Evolutionary conservation across 2,797 vertebrate species (phyloP).

Genomic region (Hyperoplus immaculatus): DNA sequence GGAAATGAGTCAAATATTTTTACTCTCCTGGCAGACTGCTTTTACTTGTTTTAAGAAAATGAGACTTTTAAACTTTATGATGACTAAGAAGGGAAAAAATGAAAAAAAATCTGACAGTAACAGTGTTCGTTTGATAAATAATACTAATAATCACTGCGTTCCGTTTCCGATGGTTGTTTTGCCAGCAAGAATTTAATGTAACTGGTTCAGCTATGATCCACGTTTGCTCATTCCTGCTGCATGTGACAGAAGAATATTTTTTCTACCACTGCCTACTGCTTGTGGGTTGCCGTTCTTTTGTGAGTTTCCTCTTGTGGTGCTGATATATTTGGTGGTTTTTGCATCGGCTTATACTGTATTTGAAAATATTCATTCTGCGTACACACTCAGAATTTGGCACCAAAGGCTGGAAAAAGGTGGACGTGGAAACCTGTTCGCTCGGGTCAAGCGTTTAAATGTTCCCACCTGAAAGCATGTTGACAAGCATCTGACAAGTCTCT

Average conservation of each 20-base stretch:
- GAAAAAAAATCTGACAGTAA: too few relatives aligned
- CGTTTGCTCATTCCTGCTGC: too few relatives aligned
- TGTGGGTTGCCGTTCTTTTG: too few relatives aligned
- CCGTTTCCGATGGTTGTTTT: neutral
- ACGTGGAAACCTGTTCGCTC: constrained; percentile 42
- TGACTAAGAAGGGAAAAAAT: too few relatives aligned
- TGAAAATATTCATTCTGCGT: constrained; percentile 19
- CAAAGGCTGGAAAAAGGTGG: constrained; percentile 36
- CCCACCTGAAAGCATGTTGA: constrained; percentile 43
- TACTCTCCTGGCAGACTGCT: neutral
- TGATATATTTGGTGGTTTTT: constrained; percentile 29
- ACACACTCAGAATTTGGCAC: constrained; percentile 31
- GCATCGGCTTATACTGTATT: constrained; percentile 19
- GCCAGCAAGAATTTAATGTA: too few relatives aligned
- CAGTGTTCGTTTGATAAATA: neutral
- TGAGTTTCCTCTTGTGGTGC: neutral
- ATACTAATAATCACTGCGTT: neutral
- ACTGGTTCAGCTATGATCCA: too few relatives aligned
- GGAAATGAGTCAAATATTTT: neutral
- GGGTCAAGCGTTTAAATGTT: constrained; percentile 44
- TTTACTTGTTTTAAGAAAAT: neutral
- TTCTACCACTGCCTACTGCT: too few relatives aligned
- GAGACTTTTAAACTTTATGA: too few relatives aligned
- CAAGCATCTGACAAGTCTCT: constrained; percentile 51
- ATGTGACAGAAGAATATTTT: too few relatives aligned